Conservation (phyloP, 1,140 invertebrate species). For the Drosophila hydei region DNA sequence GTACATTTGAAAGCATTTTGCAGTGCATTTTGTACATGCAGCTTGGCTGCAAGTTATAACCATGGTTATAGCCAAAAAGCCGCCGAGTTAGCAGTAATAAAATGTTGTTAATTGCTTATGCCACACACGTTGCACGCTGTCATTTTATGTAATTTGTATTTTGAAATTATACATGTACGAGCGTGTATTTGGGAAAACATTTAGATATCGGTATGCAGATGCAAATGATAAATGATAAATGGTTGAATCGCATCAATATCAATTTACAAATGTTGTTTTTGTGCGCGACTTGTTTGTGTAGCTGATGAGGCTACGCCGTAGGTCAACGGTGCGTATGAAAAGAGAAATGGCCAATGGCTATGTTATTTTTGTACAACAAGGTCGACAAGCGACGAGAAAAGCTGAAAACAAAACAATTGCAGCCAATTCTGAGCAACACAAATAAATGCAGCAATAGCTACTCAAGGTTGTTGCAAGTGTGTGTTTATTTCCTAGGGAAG, state of each 20-base stretch:
- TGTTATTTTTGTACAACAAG: conserved; percentile 9
- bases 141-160: conserved; percentile 68
- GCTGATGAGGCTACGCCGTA: background rate
- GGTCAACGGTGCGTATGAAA: conserved; percentile 17
- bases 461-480: background rate
- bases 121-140: conserved; percentile 54
- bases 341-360: conserved; percentile 5
- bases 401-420: conserved; percentile 18
- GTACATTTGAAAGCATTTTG: conserved; percentile 62
- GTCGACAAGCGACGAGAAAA: conserved; percentile 12
- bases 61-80: conserved; percentile 18
- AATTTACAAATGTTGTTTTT: conserved; percentile 17
- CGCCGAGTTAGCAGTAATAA: conserved; percentile 23
- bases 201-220: conserved; percentile 15
- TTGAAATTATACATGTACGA: conserved; percentile 36
- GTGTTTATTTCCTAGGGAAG: conserved; percentile 32
- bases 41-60: conserved; percentile 57
- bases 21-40: conserved; percentile 20
- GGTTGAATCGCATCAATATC: conserved; percentile 22
- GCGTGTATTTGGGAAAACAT: conserved; percentile 24
- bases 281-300: background rate
- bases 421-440: conserved; percentile 1
- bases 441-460: background rate
- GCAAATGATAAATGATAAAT: conserved; percentile 9
- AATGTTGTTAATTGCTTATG: conserved; percentile 78